Conservation (phyloP, 2,113 vertebrate species). For the Hypanus sabinus region DNA sequence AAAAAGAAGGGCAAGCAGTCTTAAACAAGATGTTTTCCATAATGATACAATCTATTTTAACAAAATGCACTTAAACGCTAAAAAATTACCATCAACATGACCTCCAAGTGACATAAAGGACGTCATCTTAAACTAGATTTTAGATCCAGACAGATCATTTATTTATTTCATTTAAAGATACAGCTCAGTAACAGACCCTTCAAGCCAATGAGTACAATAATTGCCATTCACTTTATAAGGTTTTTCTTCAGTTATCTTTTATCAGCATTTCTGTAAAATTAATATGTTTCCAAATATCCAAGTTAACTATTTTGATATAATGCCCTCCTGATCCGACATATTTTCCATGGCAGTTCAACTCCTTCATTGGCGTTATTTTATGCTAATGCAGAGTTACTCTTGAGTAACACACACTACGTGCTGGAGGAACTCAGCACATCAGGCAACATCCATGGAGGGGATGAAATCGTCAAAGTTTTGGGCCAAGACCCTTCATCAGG, state of each 20-base stretch:
- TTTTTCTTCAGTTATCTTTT: background rate
- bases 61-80: background rate
- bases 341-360: background rate
- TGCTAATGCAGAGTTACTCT: background rate
- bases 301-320: background rate
- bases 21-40: background rate
- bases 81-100: background rate
- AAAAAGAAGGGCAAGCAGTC: background rate
- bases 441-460: too few relatives aligned
- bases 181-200: too few relatives aligned
- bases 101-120: background rate
- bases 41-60: background rate
- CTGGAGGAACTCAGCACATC: too few relatives aligned
- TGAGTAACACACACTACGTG: too few relatives aligned
- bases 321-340: background rate
- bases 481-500: too few relatives aligned
- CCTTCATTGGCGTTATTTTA: background rate
- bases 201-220: background rate
- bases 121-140: background rate
- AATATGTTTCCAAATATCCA: background rate
- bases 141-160: background rate
- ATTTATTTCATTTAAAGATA: too few relatives aligned
- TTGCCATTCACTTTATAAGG: background rate
- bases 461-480: too few relatives aligned
- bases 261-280: constrained; percentile 3